phyloP scores from a whole-genome alignment of 2,113 vertebrate species.

The Poeciliopsis prolifica region DNA sequence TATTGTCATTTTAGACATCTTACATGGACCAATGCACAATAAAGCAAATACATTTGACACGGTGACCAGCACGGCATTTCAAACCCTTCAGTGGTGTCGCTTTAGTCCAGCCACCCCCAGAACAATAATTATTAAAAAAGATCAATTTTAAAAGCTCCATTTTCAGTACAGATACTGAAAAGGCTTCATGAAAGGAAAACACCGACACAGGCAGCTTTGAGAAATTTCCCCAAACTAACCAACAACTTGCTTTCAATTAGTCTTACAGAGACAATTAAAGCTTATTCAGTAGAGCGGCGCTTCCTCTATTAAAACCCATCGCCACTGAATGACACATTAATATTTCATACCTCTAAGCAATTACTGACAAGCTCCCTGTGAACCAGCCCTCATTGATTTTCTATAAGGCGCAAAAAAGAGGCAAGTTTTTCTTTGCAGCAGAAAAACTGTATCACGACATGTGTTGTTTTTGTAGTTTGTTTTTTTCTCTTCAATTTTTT shows the following conservation, averaged over 20 bases:
- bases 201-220: background rate
- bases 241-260: conserved; percentile 20
- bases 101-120: background rate
- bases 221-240: background rate
- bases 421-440: conserved; percentile 2
- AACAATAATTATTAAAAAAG: background rate
- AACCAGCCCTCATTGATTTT: background rate
- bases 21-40: background rate
- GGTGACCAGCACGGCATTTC: too few species aligned
- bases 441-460: background rate
- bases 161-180: background rate
- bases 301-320: conserved; percentile 5
- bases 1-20: background rate
- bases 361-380: conserved; percentile 11
- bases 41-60: background rate
- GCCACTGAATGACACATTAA: conserved; percentile 20
- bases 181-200: too few species aligned
- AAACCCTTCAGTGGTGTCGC: background rate
- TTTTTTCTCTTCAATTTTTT: background rate
- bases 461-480: background rate
- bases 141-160: background rate
- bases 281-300: background rate
- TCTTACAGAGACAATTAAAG: conserved; percentile 12
- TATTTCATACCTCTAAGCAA: conserved; percentile 35
- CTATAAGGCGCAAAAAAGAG: background rate